Evolutionary conservation across 2,888 invertebrate genomes (phyloP), one percentile per base, ranked within the genome.

Genomic region (Euphydryas editha): DNA sequence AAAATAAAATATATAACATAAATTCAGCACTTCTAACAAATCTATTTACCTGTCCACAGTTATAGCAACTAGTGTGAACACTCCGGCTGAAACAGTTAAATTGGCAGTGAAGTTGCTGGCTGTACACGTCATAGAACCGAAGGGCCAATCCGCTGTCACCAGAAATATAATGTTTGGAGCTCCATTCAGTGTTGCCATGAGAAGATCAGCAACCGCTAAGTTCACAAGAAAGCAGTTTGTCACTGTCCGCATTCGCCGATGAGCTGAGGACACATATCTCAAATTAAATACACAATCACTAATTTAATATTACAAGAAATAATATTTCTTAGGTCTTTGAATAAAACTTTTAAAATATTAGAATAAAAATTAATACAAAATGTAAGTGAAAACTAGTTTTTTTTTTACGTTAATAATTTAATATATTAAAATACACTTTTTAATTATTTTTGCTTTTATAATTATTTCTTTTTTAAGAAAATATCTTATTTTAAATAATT

Each of bases 161-260:
- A 98, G 95, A 88, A 97, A 98, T 80, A 96, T 95, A 85, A 97
- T 97, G 90, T 98, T 98, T 80, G 98, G 98, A 65, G 95, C 95
- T 72, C 97, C 97, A 83, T 98, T 98, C 77, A 98, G 92, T 18
- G 96, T 94, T 0, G 98, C 96, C 94, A 98, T 97, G 72, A 98
- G 93, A 57, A 97, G 92, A 82, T 98, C 98, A 2, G 98, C 97
- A 11, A 96, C 94, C 59, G 97, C 97, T 71, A 98, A 89, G 87
- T 98, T 98, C 49, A 98, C 95, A 60, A 98, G 94, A 86, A 98
- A 98, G 86, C 97, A 98, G 89, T 98, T 98, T 63, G 98, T 98
- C 10, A 98, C 97, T 1, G 97, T 97, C 68, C 98, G 89, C 96
- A 97, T 97, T 70, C 96, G 94, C 63, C 96, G 95, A 81, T 97